A percentile compares a stretch with the other conserved stretches of the same genome.
These are phyloP conservation scores for Anas georgica DNA, from an alignment of 2,797 vertebrate genomes.

Conservation along the genomic window DNA sequence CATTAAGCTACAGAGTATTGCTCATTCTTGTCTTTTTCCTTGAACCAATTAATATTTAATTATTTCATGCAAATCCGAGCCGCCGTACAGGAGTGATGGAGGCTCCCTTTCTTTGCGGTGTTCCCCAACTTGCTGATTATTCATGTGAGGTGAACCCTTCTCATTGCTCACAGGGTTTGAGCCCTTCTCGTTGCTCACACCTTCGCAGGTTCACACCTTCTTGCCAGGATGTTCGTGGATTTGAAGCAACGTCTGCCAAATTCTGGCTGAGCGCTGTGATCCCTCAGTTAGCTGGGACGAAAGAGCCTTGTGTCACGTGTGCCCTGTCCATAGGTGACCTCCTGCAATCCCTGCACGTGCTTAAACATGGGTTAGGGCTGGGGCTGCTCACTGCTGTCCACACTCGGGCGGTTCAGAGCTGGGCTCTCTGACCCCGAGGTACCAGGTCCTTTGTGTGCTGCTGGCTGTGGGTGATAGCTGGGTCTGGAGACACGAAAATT, in stretches of 20 bases:
- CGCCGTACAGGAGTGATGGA: not conserved
- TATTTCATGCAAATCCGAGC: conserved; percentile 16
- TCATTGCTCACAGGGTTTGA: not conserved
- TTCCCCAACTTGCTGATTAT: not conserved
- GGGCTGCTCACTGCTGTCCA: not conserved
- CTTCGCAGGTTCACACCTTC: not conserved
- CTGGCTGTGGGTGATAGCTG: not conserved
- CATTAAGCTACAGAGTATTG: conserved; percentile 14
- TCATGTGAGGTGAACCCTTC: not conserved
- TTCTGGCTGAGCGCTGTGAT: not conserved
- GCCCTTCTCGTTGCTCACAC: not conserved
- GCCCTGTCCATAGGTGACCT: not conserved
- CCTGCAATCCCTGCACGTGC: not conserved
- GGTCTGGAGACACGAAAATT: not conserved
- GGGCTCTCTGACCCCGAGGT: not conserved
- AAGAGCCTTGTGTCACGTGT: not conserved
- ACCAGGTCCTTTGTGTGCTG: accelerated
- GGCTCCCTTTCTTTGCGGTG: not conserved
- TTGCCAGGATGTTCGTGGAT: not conserved
- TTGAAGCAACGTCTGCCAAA: not conserved
- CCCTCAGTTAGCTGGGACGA: not conserved
- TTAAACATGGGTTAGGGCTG: accelerated
- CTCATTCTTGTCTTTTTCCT: conserved; percentile 36
- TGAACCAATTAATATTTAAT: conserved; percentile 44
- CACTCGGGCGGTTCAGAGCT: not conserved